Base-by-base conservation (phyloP, 2,888 invertebrate genomes). In the Carterocephalus palaemon region DNA sequence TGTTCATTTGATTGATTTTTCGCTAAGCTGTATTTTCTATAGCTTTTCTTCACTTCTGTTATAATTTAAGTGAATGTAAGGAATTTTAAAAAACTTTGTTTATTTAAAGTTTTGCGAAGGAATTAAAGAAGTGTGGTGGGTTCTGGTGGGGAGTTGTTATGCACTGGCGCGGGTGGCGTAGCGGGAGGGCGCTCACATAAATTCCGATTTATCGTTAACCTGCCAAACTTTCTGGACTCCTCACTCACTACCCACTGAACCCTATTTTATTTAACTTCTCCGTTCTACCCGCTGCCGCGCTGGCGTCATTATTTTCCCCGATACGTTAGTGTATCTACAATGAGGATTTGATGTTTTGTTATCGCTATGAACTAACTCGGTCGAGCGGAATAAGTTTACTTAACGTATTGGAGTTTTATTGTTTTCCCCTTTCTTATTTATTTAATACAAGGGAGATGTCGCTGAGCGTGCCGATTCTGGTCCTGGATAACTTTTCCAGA, bases 191-290 rank as follows among this genome's bases (percentile, higher is more conserved):
- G 70, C 75, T 71, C 67, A 68, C 79, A 80, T 84, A 83, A 82
- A 83, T 83, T 70, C 69, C 69, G 69, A 73, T 80, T 83, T 81
- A 80, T 81, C 79, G 80, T 63, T 56, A 70, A 78, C 77, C 81
- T 82, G 81, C 75, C 79, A 75, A 82, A 82, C 76, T 83, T 83
- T 75, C 70, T 71, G 74, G 76, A 73, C 74, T 70, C 67, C 76
- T 74, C 73, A 31, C 72, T 76, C 67, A 70, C 69, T 68, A 75
- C 59, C 72, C 60, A 64, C 63, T 63, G 65, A 74, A 74, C 73
- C 70, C 72, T 77, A 79, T 75, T 79, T 79, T 78, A 78, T 77
- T 79, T 74, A 76, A 80, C 76, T 78, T 77, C 75, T 73, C 77
- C 75, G 75, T 70, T 63, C 62, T 66, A 59, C 62, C 62, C 56